A percentile compares a stretch with the other conserved stretches of the same genome.
Evolutionary conservation across 2,113 vertebrate species (phyloP).

Genomic region (Petrocephalus zakoni): DNA sequence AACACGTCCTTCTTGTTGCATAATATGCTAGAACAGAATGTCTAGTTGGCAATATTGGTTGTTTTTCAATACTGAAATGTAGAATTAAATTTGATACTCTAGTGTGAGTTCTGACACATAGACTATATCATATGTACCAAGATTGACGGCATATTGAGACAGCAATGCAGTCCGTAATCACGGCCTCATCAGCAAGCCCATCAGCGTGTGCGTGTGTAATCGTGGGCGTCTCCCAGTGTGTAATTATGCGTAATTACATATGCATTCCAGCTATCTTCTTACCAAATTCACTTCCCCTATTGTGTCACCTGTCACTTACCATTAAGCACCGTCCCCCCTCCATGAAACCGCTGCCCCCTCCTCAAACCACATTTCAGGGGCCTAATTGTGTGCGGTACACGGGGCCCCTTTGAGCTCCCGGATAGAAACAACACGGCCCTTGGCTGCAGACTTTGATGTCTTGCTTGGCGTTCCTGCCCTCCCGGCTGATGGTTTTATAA

Average conservation of each 20-base stretch:
- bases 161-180: neutral
- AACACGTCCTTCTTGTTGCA: neutral
- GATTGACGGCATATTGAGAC: neutral
- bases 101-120: neutral
- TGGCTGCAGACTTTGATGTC: conserved; percentile 36
- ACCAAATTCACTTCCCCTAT: neutral
- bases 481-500: conserved; percentile 25
- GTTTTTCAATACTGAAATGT: neutral
- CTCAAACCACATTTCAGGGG: conserved; percentile 17
- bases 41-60: neutral
- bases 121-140: neutral
- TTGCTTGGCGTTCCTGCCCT: conserved; percentile 20
- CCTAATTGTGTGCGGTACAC: conserved; percentile 25
- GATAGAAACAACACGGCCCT: conserved; percentile 31
- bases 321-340: conserved; percentile 7
- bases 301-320: conserved; percentile 13
- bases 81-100: neutral
- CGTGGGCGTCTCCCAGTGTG: neutral
- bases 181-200: neutral
- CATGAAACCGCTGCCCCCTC: neutral
- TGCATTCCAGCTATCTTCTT: conserved; percentile 10
- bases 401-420: conserved; percentile 25
- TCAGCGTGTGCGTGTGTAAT: neutral
- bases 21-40: neutral
- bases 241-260: conserved; percentile 6